A percentile compares a stretch with the other conserved stretches of the same genome.
Conservation (phyloP, 2,888 invertebrate species). For the Tridacna gigas region DNA sequence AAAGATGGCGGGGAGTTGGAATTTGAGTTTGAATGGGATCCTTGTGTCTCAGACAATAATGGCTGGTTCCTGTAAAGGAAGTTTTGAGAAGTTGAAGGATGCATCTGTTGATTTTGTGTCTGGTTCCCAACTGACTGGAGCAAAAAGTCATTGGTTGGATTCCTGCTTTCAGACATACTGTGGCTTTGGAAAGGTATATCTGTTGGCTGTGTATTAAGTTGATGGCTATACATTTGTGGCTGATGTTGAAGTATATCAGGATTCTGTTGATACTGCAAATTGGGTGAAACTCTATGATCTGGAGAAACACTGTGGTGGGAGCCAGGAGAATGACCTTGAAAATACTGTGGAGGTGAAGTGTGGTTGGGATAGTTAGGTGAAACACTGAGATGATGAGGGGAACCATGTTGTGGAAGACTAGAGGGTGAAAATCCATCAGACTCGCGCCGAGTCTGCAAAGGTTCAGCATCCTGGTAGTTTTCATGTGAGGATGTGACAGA, state of each 20-base stretch:
- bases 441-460: conserved; percentile 1
- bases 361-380: conserved; percentile 47
- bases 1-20: conserved; percentile 58
- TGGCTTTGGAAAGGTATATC: conserved; percentile 14
- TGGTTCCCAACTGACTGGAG: conserved; percentile 24
- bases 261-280: conserved; percentile 14
- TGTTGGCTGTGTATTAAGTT: conserved; percentile 4
- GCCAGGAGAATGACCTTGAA: conserved; percentile 43
- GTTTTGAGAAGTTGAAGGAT: conserved; percentile 10
- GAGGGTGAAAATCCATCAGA: conserved; percentile 14
- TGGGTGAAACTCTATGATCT: conserved; percentile 35
- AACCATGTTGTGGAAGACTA: conserved; percentile 32
- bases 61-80: conserved; percentile 27
- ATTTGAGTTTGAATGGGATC: conserved; percentile 46
- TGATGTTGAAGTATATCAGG: conserved; percentile 4
- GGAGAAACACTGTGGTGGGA: conserved; percentile 57
- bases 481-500: conserved; percentile 21
- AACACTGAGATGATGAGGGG: conserved; percentile 41
- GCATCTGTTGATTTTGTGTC: conserved; percentile 12
- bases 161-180: conserved; percentile 4
- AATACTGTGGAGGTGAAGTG: conserved; percentile 37
- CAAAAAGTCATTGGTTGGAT: conserved; percentile 14
- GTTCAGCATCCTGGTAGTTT: conserved; percentile 18
- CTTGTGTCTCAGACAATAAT: conserved; percentile 20
- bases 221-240: conserved; percentile 9